Percentiles rank a stretch among this genome's conserved stretches.
Conservation (phyloP, 2,888 invertebrate genomes). For the Panzeria rudis region DNA sequence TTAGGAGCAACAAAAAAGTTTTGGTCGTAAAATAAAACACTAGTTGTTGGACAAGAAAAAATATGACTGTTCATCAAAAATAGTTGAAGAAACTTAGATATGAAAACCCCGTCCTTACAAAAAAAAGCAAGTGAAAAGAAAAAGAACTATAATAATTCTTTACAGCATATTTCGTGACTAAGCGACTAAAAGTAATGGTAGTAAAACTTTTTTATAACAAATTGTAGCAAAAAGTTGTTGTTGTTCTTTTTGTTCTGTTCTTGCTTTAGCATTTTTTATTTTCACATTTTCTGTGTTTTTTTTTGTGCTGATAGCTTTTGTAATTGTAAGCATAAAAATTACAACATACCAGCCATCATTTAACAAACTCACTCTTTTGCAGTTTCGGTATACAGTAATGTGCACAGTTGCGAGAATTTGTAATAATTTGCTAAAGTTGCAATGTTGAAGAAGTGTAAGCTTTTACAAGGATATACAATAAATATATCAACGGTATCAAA, state of each 20-base stretch:
- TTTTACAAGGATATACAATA: not conserved
- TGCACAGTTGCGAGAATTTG: conserved; percentile 24
- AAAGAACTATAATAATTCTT: conserved; percentile 64
- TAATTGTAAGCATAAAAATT: conserved; percentile 33
- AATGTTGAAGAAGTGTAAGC: not conserved
- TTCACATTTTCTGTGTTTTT: too few species aligned
- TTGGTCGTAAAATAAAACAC: conserved; percentile 63
- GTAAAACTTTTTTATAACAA: conserved; percentile 65
- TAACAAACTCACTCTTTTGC: not conserved
- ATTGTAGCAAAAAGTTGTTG: conserved; percentile 56
- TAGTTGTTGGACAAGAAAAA: conserved; percentile 56
- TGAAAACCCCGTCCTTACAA: not conserved
- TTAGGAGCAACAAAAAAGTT: conserved; percentile 38
- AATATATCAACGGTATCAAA: too few species aligned
- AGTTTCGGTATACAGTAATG: too few species aligned
- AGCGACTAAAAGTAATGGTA: conserved; percentile 67
- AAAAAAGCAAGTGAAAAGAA: conserved; percentile 6
- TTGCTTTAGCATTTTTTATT: not conserved
- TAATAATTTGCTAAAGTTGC: not conserved
- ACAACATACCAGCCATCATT: conserved; percentile 31
- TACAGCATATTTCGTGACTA: conserved; percentile 70
- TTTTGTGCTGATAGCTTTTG: conserved; percentile 9
- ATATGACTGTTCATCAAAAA: conserved; percentile 69
- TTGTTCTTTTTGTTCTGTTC: not conserved
- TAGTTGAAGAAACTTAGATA: conserved; percentile 30